Evolutionary conservation across 64 coral and sea anemone genomes (phyloP), one percentile per base, ranked within the genome.

Genomic region (Pocillopora verrucosa): DNA sequence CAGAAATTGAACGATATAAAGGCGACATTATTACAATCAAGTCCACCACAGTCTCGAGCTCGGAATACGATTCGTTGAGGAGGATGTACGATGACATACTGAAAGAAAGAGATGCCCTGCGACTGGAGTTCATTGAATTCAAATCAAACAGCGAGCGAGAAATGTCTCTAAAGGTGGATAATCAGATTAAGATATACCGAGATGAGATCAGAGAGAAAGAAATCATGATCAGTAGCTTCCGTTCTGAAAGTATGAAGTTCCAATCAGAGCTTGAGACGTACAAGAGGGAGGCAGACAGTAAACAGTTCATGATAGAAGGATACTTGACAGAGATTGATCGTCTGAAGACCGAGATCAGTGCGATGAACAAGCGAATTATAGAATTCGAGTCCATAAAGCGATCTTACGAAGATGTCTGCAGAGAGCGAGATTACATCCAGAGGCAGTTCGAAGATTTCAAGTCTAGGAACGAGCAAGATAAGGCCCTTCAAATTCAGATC

Each of bases 141-240:
- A 91, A 36, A 34, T 87, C 75, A 11, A 92, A 58, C 72, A 88
- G 59, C 85, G 91, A 92, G 25, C 72, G 22, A 11, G 60, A n/a
- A 37, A 58, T 92, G 11, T 56, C 86, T 19, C 64, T 59, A 36
- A 61, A 80, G 61, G 78, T 88, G 19, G 91, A 92, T 19, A 79
- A 59, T 35, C 75, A 41, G 59, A 74, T 75, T 2, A 84, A 73
- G 58, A 64, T 26, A 4, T 80, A 87, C 76, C 75, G 85, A 4
- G 86, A 16, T 51, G 91, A 92, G 86, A 88, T 88, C 16, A 69
- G 57, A 30, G 91, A 92, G 20, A 79, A 80, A 56, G 91, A 92
- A 5, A 25, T 88, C 76, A 58, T 79, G 0, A 92, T 92, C 70
- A 76, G 51, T 17, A 75, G 80, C 16, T 84, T 92, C 59, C 82